phyloP scores from a whole-genome alignment of 1,140 invertebrate genomes.

The Hyles euphorbiae region DNA sequence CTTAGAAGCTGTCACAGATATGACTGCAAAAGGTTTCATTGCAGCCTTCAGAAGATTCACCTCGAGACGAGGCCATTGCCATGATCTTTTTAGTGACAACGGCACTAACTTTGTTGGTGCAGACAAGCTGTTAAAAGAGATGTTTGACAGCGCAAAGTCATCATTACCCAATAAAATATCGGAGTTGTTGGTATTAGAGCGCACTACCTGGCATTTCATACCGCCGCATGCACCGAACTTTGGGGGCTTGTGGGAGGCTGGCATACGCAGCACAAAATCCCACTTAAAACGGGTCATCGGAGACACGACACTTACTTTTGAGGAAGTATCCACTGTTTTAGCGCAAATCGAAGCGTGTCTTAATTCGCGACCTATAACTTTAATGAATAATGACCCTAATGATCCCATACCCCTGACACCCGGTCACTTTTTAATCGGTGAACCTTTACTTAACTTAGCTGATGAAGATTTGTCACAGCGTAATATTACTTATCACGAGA shows the following conservation, averaged over 20 bases:
- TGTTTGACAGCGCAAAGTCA: not conserved
- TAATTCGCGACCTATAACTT: not conserved
- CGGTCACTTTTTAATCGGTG: constrained; percentile 1
- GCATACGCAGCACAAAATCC: not conserved
- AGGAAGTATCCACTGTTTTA: not conserved
- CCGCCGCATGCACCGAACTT: not conserved
- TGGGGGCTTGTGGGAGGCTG: not conserved
- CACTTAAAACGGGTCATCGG: not conserved
- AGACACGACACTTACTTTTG: not conserved
- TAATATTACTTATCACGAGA: not conserved
- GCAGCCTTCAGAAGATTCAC: not conserved
- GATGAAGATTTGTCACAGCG: not conserved
- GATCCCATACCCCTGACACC: not conserved
- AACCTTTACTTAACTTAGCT: not conserved
- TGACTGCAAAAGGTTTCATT: constrained; percentile 1
- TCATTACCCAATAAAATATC: not conserved
- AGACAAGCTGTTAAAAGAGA: not conserved
- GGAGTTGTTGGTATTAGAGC: not conserved
- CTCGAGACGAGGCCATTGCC: not conserved
- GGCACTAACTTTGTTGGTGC: constrained; percentile 1
- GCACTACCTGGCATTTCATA: not conserved
- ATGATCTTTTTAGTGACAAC: not conserved
- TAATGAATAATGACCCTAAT: not conserved
- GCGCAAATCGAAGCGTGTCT: not conserved
- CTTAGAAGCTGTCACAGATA: constrained; percentile 3